Evolutionary conservation across 2,888 invertebrate genomes (phyloP), one percentile per base, ranked within the genome.

Genomic region (Esperia sulphurella): DNA sequence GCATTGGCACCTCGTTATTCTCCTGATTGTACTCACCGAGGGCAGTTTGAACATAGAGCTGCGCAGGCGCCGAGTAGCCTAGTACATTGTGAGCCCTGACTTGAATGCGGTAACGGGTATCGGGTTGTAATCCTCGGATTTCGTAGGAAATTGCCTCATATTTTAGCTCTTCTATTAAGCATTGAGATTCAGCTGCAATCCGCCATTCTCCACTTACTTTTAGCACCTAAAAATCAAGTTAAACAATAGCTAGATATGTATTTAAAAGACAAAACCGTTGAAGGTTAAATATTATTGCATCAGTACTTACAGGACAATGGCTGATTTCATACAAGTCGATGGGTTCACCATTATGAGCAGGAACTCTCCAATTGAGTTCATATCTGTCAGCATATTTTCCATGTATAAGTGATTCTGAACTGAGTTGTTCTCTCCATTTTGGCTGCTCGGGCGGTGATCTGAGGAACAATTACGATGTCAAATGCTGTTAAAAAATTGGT

Each of bases 331-430:
- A 97, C 77, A 91, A 91, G 71, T 95, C 94, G 68, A 97, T 97
- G 28, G 94, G 95, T 81, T 96, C 96, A 8, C 97, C 97, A 80
- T 97, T 97, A 72, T 97, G 95, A 45, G 94, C 93, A 0, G 97
- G 97, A 45, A 95, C 93, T 65, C 92, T 93, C 97, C 97, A 97
- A 69, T 93, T 91, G 14, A 97, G 79, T 69, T 96, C 95, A 72
- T 93, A 96, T 71, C 93, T 94, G 81, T 95, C 94, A 28, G 94
- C 94, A 75, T 93, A 96, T 39, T 80, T 87, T 47, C 86, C 86
- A 59, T 87, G 84, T 49, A 82, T 75, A 46, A 89, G 73, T 9
- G 88, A 87, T 69, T 88, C 87, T 2, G 88, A 75, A 50, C 78
- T 87, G 30, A 81, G 63, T 29, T 77, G 66, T 60, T 87, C 86